These are phyloP conservation scores for Tragelaphus strepsiceros DNA, from an alignment of 2,113 vertebrate species.

Conservation along the genomic window DNA sequence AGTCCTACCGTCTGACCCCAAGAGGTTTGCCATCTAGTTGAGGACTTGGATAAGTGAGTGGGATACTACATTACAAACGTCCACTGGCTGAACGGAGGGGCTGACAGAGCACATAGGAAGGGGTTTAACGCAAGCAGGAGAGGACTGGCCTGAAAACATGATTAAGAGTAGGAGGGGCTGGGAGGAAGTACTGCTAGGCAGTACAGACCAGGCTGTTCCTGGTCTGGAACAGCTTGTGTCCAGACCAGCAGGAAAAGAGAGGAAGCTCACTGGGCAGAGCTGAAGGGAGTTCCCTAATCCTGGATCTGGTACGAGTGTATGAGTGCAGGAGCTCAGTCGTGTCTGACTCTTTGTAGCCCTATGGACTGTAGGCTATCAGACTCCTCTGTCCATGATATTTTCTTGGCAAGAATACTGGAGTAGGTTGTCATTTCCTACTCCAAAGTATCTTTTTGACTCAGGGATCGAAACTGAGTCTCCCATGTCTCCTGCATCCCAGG, in stretches of 20 bases:
- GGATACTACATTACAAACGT: background rate
- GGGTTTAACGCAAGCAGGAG: background rate
- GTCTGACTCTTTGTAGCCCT: background rate
- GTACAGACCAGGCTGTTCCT: too few relatives aligned
- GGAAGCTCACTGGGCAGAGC: too few relatives aligned
- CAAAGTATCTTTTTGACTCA: background rate
- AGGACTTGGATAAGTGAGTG: background rate
- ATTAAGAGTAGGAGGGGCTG: background rate
- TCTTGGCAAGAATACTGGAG: background rate
- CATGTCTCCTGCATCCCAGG: background rate
- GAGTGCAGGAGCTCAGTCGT: background rate
- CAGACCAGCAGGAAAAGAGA: background rate
- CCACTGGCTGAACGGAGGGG: background rate
- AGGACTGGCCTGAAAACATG: background rate
- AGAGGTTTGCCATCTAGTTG: background rate
- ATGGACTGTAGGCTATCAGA: background rate
- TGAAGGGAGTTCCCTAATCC: background rate
- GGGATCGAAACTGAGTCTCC: background rate
- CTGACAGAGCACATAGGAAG: background rate
- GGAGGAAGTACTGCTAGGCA: background rate
- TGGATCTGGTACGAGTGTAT: accelerated
- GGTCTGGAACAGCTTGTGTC: accelerated
- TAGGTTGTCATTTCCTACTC: background rate
- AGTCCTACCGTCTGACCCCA: background rate
- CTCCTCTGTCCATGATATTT: background rate